Evolutionary conservation across 64 coral and sea anemone genomes (phyloP).

Genomic region (Pocillopora verrucosa): DNA sequence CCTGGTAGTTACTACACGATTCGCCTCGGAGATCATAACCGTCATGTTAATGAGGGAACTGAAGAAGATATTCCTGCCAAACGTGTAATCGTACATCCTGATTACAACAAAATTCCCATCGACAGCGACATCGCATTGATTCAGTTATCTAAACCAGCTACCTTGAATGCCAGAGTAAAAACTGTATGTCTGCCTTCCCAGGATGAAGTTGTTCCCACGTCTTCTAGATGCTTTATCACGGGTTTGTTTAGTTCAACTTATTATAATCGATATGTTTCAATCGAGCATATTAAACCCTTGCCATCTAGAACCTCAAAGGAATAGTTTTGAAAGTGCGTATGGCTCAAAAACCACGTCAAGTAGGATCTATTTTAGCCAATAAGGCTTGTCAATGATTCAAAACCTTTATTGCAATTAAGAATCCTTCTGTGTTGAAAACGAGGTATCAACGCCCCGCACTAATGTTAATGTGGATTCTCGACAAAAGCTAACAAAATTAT

Average conservation of each 20-base stretch:
- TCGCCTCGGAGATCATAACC: constrained; percentile 42
- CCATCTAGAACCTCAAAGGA: too few relatives aligned
- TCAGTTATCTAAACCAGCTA: constrained; percentile 25
- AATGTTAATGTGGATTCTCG: too few relatives aligned
- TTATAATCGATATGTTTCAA: too few relatives aligned
- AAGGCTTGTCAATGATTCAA: too few relatives aligned
- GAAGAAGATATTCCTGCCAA: constrained; percentile 29
- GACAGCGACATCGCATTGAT: constrained; percentile 54
- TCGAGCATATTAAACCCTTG: too few relatives aligned
- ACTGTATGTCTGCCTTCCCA: constrained; percentile 42
- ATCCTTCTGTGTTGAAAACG: too few relatives aligned
- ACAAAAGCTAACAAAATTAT: too few relatives aligned
- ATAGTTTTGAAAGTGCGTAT: too few relatives aligned
- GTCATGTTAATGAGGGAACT: neutral
- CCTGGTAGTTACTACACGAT: constrained; percentile 2
- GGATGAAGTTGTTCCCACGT: neutral
- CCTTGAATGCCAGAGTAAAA: neutral
- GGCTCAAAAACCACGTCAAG: too few relatives aligned
- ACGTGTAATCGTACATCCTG: constrained; percentile 20
- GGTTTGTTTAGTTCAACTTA: neutral
- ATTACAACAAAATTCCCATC: constrained; percentile 16
- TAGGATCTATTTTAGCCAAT: too few relatives aligned
- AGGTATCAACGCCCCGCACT: too few relatives aligned
- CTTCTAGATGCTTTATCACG: constrained; percentile 37
- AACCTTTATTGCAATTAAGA: too few relatives aligned